A percentile compares a stretch with the other conserved stretches of the same genome.
Conservation (phyloP, 2,797 vertebrate species). For the Glossophaga mutica region DNA sequence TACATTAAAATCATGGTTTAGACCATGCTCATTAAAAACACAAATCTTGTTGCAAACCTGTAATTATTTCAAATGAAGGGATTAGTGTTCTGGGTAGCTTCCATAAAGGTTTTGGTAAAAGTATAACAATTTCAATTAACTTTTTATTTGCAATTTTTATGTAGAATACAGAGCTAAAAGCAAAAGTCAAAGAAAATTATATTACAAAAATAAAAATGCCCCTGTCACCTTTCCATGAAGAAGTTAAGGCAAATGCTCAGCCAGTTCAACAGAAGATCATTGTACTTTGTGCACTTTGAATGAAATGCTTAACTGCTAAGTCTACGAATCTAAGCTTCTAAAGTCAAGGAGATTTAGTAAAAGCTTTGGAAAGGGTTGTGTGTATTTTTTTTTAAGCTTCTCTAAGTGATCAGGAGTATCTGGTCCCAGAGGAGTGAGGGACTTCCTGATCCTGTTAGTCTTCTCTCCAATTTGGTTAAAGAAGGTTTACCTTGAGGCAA, state of each 20-base stretch:
- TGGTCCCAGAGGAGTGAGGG: neutral
- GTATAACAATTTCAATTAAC: neutral
- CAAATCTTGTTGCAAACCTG: neutral
- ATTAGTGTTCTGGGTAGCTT: neutral
- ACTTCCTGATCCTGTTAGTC: neutral
- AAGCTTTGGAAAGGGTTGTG: neutral
- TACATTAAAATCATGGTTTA: conserved; percentile 2
- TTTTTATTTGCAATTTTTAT: conserved; percentile 32
- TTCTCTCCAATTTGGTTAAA: neutral
- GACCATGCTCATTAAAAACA: conserved; percentile 30
- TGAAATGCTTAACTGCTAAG: neutral
- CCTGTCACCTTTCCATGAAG: neutral
- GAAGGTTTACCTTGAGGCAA: neutral
- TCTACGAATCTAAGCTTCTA: neutral
- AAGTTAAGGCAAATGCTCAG: neutral
- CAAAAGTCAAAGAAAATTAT: neutral
- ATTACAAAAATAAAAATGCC: neutral
- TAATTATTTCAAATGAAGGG: neutral
- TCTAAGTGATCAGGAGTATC: neutral
- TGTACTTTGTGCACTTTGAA: neutral
- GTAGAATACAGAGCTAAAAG: neutral
- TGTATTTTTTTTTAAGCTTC: neutral
- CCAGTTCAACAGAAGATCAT: neutral
- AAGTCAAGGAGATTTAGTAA: neutral
- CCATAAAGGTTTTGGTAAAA: conserved; percentile 30